Percentiles rank a stretch among this genome's conserved stretches.
phyloP scores from a whole-genome alignment of 1,140 invertebrate genomes.

The Elymnias hypermnestra region DNA sequence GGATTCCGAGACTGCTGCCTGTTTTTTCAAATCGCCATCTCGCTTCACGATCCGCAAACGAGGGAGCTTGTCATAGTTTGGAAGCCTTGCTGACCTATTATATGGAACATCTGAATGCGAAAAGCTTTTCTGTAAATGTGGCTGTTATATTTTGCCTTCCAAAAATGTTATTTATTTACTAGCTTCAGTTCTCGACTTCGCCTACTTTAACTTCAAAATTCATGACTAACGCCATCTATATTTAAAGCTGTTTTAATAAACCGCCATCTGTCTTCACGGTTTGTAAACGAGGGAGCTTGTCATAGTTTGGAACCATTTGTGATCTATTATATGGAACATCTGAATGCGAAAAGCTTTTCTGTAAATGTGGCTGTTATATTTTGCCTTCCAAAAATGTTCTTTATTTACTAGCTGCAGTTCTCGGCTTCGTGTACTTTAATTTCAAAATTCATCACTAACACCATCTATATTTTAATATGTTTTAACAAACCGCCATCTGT shows the following conservation, averaged over 20 bases:
- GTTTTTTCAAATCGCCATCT: conserved; percentile 65
- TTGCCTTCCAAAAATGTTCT: conserved; percentile 4
- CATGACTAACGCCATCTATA: no score
- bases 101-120: conserved; percentile 65
- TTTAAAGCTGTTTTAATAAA: conserved; percentile 70
- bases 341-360: conserved; percentile 39
- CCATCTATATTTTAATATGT: no score
- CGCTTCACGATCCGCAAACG: conserved; percentile 63
- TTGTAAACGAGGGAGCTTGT: conserved; percentile 69
- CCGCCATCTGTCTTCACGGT: conserved; percentile 52
- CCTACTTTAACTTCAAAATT: no score
- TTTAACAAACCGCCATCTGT: conserved; percentile 63
- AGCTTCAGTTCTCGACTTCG: no score
- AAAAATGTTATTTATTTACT: conserved; percentile 12
- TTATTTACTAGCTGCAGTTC: no score
- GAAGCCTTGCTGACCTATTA: conserved; percentile 68
- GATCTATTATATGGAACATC: conserved; percentile 72
- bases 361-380: conserved; percentile 29
- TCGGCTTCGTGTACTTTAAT: no score
- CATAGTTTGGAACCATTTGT: conserved; percentile 69
- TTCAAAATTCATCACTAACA: no score
- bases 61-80: conserved; percentile 73
- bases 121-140: conserved; percentile 31
- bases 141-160: conserved; percentile 7
- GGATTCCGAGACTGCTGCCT: conserved; percentile 60